Percentiles rank a stretch among this genome's conserved stretches.
Evolutionary conservation across 2,113 vertebrate genomes (phyloP).

Genomic region (Trochalopteron elliotii): DNA sequence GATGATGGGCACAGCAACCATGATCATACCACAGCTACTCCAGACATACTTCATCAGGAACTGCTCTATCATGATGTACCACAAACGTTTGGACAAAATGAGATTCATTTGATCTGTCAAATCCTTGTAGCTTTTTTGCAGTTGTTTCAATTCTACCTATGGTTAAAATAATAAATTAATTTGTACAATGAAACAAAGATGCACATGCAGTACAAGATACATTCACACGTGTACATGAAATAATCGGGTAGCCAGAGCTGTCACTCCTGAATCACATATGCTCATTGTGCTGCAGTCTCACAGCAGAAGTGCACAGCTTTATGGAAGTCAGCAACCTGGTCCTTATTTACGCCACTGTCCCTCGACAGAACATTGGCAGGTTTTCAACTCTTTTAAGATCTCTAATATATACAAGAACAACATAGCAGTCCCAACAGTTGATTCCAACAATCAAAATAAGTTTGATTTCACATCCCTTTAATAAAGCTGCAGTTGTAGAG

Average conservation of each 20-base stretch:
- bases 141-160: slow-evolving; percentile 96
- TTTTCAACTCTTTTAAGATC: background rate
- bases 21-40: slow-evolving; percentile 93
- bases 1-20: slow-evolving; percentile 99
- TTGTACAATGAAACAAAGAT: background rate
- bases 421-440: background rate
- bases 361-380: background rate
- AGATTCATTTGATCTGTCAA: slow-evolving; percentile 94
- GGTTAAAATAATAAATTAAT: background rate
- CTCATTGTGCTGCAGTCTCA: background rate
- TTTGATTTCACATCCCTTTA: background rate
- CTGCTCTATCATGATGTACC: slow-evolving; percentile 99
- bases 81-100: slow-evolving; percentile 94
- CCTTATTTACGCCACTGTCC: background rate
- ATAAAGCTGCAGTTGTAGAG: background rate
- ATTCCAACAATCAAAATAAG: background rate
- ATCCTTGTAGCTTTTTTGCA: slow-evolving; percentile 93
- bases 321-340: background rate
- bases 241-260: background rate
- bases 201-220: background rate
- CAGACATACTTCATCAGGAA: slow-evolving; percentile 99
- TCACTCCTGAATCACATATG: background rate
- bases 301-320: background rate
- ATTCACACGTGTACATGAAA: background rate
- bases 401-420: background rate